A percentile compares a stretch with the other conserved stretches of the same genome.
These are phyloP conservation scores for Tortricodes alternella DNA, from an alignment of 2,888 invertebrate genomes.

Conservation along the genomic window DNA sequence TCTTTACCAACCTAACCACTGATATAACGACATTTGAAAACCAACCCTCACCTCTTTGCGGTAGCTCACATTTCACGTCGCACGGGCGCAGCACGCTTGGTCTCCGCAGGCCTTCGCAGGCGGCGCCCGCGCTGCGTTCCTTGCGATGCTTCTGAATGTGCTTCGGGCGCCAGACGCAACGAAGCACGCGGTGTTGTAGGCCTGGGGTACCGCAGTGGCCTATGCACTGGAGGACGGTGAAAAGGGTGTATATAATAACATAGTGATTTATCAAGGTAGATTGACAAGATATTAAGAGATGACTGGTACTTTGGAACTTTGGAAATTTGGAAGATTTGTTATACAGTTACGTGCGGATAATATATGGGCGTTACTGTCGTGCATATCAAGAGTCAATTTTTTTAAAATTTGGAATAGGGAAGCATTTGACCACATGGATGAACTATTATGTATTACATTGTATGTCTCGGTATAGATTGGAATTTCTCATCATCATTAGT, in stretches of 20 bases:
- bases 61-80: conserved; percentile 72
- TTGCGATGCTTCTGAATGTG: conserved; percentile 88
- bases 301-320: too few species aligned
- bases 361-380: too few species aligned
- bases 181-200: conserved; percentile 92
- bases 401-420: too few species aligned
- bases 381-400: too few species aligned
- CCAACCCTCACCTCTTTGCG: conserved; percentile 11
- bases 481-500: too few species aligned
- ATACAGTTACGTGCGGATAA: too few species aligned
- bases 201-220: conserved; percentile 91
- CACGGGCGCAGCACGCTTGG: conserved; percentile 92
- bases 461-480: too few species aligned
- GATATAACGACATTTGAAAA: background rate
- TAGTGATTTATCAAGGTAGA: background rate
- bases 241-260: background rate
- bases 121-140: conserved; percentile 92
- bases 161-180: conserved; percentile 96
- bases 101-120: conserved; percentile 89
- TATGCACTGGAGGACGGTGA: conserved; percentile 86
- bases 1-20: conserved; percentile 6
- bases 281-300: background rate
- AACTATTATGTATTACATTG: too few species aligned
- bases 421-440: too few species aligned
- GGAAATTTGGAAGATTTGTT: too few species aligned